Evolutionary conservation across 1,140 invertebrate species (phyloP), one percentile per base, ranked within the genome.

Genomic region (Condylostylus longicornis): DNA sequence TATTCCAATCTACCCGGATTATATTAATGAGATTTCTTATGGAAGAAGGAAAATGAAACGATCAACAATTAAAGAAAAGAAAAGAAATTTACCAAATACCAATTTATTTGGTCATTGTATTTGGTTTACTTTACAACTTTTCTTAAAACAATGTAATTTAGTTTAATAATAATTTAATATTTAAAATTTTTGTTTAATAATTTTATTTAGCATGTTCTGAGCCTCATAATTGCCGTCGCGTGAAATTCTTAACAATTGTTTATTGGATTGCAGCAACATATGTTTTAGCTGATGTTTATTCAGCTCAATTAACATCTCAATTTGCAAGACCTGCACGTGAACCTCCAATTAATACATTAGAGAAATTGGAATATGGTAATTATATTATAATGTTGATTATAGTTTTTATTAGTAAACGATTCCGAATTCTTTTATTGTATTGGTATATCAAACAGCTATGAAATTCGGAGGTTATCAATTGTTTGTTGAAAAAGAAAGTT

Each of bases 241-340:
- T 71, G 2, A 66, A 75, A 36, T 66, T 75, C 23, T 61, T 77
- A 4, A 67, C 68, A 3, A 68, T 76, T 7, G 52, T 78, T 1
- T 62, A 77, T 38, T 74, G 74, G 35, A 60, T 79, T 5, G 69
- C 72, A 14, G 70, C 73, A 12, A 79, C 77, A 1, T 80, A 79
- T 55, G 72, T 79, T 0, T 71, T 80, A 27, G 74, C 72, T 2
- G 75, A 79, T 48, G 73, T 79, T 59, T 79, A 79, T 48, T 77
- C 75, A 0, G 77, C 77, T 4, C 77, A 76, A 55, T 53, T 79
- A 32, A 79, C 76, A 10, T 79, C 75, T 2, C 59, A 79, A 22
- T 62, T 79, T 19, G 76, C 77, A 1, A 61, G 69, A 34, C 76
- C 77, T 5, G 70, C 64, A 0, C 70, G 71, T 50, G 66, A 77